These are phyloP conservation scores for Chondrilla cf. caribensis DNA, from an alignment of 37 sponge, comb jelly and placozoan genomes.

Conservation along the genomic window DNA sequence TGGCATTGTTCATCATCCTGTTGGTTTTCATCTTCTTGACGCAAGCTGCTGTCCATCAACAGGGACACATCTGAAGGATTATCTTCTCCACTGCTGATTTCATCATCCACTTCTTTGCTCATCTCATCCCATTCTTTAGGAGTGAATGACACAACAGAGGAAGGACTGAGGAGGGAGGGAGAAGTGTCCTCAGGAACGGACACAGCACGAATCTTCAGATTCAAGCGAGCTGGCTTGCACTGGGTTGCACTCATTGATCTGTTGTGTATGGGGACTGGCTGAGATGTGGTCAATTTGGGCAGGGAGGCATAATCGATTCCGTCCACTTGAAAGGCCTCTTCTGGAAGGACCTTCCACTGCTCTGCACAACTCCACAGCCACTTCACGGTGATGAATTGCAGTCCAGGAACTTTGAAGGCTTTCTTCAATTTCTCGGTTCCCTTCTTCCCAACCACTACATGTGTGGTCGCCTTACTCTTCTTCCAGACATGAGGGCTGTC, in stretches of 20 bases:
- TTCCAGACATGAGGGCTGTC: conserved; percentile 28
- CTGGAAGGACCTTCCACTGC: conserved; percentile 79
- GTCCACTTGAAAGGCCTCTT: conserved; percentile 50
- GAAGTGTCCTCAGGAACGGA: neutral
- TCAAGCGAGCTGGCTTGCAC: neutral
- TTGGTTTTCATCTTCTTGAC: no score
- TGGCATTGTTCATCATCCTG: no score
- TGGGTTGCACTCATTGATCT: neutral
- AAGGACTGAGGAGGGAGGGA: neutral
- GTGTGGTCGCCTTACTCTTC: conserved; percentile 70
- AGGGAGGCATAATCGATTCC: neutral
- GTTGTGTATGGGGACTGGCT: neutral
- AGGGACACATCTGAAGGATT: no score
- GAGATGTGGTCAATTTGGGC: neutral
- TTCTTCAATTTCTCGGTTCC: conserved; percentile 88
- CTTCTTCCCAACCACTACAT: conserved; percentile 79
- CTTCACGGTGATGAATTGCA: conserved; percentile 73
- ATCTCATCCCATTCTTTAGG: conserved; percentile 73
- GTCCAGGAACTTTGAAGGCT: conserved; percentile 65
- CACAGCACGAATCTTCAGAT: no score
- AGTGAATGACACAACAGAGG: conserved; percentile 52
- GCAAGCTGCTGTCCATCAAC: no score
- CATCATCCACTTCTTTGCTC: conserved; percentile 81
- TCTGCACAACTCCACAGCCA: conserved; percentile 97
- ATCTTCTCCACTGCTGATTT: conserved; percentile 34